Percentiles rank a stretch among this genome's conserved stretches.
Evolutionary conservation across 2,888 invertebrate species (phyloP).

Genomic region (Coronaproctus castanopsis): DNA sequence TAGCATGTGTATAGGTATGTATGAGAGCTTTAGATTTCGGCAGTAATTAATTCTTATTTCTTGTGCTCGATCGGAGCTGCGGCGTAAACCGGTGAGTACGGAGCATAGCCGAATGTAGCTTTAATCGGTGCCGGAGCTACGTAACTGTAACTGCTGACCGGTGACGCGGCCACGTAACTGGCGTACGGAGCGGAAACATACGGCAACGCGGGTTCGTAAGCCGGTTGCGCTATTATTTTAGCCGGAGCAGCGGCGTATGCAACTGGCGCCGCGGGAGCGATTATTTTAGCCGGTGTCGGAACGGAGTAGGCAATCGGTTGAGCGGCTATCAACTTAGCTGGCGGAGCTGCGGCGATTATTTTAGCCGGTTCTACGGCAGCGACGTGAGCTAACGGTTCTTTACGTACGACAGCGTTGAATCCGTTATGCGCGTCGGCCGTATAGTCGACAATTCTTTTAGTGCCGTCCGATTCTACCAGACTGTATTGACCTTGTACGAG

Average conservation of each 20-base stretch:
- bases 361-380: slow-evolving; percentile 2
- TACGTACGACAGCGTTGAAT: slow-evolving; percentile 22
- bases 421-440: slow-evolving; percentile 22
- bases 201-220: background rate
- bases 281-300: too few species aligned
- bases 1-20: too few species aligned
- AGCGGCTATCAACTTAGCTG: background rate
- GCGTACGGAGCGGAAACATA: background rate
- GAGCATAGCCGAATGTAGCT: background rate
- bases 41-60: too few species aligned
- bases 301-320: slow-evolving; percentile 4
- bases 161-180: background rate
- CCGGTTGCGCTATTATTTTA: background rate
- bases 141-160: background rate
- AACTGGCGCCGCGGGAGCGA: slow-evolving; percentile 1
- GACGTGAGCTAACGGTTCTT: slow-evolving; percentile 18
- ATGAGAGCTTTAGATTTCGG: too few species aligned
- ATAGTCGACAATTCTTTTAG: slow-evolving; percentile 20
- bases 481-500: slow-evolving; percentile 21
- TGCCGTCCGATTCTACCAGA: slow-evolving; percentile 21
- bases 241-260: slow-evolving; percentile 3
- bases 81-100: background rate
- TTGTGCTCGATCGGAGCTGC: slow-evolving; percentile 4
- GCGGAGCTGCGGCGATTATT: slow-evolving; percentile 2
- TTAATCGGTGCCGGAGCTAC: background rate